These are phyloP conservation scores for Drosophila varians DNA, from an alignment of 1,140 invertebrate genomes.

Conservation along the genomic window DNA sequence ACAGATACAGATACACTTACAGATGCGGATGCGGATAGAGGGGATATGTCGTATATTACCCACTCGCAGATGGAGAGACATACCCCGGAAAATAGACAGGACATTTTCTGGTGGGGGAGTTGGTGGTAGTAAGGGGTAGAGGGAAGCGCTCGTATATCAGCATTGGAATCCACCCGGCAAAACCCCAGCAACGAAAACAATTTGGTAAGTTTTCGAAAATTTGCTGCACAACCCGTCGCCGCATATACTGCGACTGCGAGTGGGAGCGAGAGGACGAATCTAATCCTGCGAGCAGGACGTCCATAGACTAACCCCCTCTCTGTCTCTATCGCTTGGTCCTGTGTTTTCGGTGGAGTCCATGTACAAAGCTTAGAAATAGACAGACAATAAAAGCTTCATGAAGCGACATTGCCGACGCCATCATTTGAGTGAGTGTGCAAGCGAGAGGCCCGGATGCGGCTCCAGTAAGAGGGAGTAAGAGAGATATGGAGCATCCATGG, in stretches of 20 bases:
- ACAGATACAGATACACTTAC: slow-evolving; percentile 27
- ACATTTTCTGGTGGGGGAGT: slow-evolving; percentile 1
- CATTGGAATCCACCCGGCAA: slow-evolving; percentile 80
- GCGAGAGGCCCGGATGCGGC: slow-evolving; percentile 17
- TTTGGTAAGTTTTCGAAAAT: slow-evolving; percentile 82
- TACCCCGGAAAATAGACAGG: slow-evolving; percentile 47
- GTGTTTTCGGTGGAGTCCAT: slow-evolving; percentile 46
- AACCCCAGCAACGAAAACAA: slow-evolving; percentile 78
- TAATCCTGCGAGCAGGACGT: slow-evolving; percentile 48
- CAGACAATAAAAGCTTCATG: slow-evolving; percentile 82
- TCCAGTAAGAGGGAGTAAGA: slow-evolving; percentile 13
- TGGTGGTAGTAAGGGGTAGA: neutral
- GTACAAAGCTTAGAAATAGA: slow-evolving; percentile 82
- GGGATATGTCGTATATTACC: slow-evolving; percentile 47
- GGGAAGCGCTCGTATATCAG: slow-evolving; percentile 69
- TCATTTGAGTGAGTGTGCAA: slow-evolving; percentile 50
- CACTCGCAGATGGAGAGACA: slow-evolving; percentile 54
- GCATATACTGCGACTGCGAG: slow-evolving; percentile 6
- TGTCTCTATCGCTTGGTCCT: neutral
- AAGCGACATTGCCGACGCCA: slow-evolving; percentile 68
- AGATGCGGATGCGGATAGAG: neutral
- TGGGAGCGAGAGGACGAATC: slow-evolving; percentile 14
- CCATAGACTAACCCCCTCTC: slow-evolving; percentile 39
- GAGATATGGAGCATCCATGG: slow-evolving; percentile 56
- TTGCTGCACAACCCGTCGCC: slow-evolving; percentile 55